phyloP scores from a whole-genome alignment of 2,113 vertebrate species.

The Salvelinus sp. region DNA sequence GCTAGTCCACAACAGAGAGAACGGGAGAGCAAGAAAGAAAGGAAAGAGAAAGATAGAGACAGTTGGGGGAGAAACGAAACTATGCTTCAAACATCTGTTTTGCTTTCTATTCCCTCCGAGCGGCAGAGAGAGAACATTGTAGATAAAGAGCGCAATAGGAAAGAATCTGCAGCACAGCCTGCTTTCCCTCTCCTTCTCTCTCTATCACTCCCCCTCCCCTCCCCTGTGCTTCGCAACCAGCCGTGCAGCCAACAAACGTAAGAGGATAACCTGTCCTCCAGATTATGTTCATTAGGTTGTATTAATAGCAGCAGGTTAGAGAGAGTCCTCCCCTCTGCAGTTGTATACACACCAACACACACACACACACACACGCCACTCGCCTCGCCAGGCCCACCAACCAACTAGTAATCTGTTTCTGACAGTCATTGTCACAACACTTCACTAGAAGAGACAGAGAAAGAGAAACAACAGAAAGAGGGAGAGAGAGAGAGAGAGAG shows the following conservation, averaged over 20 bases:
- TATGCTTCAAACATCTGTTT: conserved; percentile 66
- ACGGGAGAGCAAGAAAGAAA: background rate
- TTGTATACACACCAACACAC: conserved; percentile 27
- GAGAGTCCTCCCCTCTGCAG: conserved; percentile 52
- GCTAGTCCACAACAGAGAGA: conserved; percentile 28
- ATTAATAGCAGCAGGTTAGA: conserved; percentile 87
- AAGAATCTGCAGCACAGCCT: conserved; percentile 53
- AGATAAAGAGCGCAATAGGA: conserved; percentile 30
- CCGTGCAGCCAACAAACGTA: conserved; percentile 71
- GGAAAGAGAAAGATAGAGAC: conserved; percentile 21
- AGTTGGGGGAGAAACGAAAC: conserved; percentile 52
- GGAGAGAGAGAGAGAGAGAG: conserved; percentile 21
- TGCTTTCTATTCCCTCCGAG: conserved; percentile 60
- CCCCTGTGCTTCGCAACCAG: conserved; percentile 49
- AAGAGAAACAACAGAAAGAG: background rate
- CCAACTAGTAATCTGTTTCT: conserved; percentile 62
- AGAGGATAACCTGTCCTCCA: conserved; percentile 82
- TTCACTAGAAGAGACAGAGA: conserved; percentile 32
- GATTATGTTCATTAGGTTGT: conserved; percentile 83
- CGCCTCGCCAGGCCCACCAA: conserved; percentile 22
- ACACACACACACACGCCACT: conserved; percentile 18
- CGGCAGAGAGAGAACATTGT: conserved; percentile 24
- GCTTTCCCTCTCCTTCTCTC: background rate
- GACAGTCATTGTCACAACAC: conserved; percentile 61
- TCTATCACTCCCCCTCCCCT: background rate